Percentiles rank a stretch among this genome's conserved stretches.
Conservation (phyloP, 2,797 vertebrate genomes). For the Falco rusticolus region DNA sequence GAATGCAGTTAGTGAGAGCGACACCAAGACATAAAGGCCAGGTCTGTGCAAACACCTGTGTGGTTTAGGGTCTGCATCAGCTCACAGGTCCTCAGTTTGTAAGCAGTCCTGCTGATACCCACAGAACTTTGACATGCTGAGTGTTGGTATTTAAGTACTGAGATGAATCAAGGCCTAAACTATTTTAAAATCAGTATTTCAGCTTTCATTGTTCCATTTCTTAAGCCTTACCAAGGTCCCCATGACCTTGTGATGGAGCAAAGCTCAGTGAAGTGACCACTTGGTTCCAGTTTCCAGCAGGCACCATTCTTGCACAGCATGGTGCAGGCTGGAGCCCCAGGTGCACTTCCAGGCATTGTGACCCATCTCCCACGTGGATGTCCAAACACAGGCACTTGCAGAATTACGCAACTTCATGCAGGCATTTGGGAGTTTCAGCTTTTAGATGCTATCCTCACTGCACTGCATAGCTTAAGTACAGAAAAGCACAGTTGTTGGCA, state of each 20-base stretch:
- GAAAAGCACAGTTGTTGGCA: slow-evolving; percentile 26
- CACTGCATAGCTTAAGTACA: background rate
- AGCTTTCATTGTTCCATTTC: background rate
- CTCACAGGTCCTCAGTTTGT: background rate
- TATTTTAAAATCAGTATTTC: background rate
- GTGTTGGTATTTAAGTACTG: background rate
- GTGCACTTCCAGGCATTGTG: background rate
- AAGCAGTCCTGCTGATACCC: background rate
- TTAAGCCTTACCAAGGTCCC: background rate
- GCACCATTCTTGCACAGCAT: background rate
- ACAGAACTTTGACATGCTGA: fast-evolving
- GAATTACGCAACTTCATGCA: background rate
- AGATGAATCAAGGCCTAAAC: background rate
- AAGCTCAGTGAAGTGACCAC: background rate
- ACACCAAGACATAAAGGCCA: fast-evolving
- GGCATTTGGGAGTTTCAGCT: background rate
- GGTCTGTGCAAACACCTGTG: background rate
- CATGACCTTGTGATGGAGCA: background rate
- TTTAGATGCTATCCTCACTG: background rate
- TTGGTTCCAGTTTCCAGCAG: background rate
- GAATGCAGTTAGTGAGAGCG: background rate
- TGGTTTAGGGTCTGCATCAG: fast-evolving
- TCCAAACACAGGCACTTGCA: background rate
- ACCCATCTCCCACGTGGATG: fast-evolving
- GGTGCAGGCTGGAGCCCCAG: background rate